Base-by-base conservation (phyloP, 2,888 invertebrate genomes). In the Machimus atricapillus region DNA sequence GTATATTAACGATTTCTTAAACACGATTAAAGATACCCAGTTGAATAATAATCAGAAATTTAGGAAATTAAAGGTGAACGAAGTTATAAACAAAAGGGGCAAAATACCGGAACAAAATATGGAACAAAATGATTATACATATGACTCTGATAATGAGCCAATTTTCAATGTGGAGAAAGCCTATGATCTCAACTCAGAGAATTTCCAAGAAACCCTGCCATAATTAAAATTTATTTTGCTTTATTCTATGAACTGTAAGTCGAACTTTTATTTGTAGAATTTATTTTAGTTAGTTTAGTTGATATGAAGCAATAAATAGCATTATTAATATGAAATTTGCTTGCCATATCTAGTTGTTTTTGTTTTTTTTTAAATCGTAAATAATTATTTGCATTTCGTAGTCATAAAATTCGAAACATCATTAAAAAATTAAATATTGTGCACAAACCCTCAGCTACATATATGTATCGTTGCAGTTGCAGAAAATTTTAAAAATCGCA, bases 1-100 rank as follows among this genome's bases (percentile, higher is more conserved):
- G 40, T 88, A 87, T 43, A 83, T 87, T 34, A 76, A 86, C 85
- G 87, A 86, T 56, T 88, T 88, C 81, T 40, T 88, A n/a, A 83
- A 86, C 16, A 74, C 76, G 14, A 86, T 88, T 16, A 77, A 85
- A 66, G 86, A 85, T 34, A 16, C 34, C 12, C 52, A 81, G 14
- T 16, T 87, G 6, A 37, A 52, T 56, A 23, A 52, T 40, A 23
- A 27, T 16, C 46, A 23, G 23, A 14, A 14, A 34, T 74, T 74
- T 73, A 3, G 23, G 19, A 56, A 43, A 0, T 79, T 76, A 8
- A 12, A n/a, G 16, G 85, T 19, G 27, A 56, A 56, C 78, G n/a
- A 82, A 31, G 23, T 43, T 12, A 78, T 52, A 19, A 52, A 16
- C 7, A n/a, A 7, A 7, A 78, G 43, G 34, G 4, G 23, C 9